Evolutionary conservation across 1,140 invertebrate genomes (phyloP).

Genomic region (Tetramorium parvispinum): DNA sequence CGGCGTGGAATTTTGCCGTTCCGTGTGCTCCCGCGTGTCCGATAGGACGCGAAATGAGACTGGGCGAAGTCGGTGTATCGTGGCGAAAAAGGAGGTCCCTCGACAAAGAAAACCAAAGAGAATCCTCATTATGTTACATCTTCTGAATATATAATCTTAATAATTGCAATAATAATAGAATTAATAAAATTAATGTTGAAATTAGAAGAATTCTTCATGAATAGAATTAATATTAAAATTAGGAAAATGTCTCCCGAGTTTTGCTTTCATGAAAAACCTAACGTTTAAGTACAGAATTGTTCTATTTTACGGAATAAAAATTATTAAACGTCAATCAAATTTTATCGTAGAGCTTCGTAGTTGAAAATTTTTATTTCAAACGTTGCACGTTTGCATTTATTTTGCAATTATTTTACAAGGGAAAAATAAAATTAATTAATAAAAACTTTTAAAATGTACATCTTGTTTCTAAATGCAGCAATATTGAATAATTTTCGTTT

Average conservation of each 20-base stretch:
- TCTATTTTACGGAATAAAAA: not conserved
- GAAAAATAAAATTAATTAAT: not conserved
- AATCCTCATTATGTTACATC: not conserved
- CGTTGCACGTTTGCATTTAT: not conserved
- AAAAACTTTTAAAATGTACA: no score
- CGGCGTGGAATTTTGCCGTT: slow-evolving; percentile 56
- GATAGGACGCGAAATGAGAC: slow-evolving; percentile 42
- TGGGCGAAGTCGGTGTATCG: slow-evolving; percentile 24
- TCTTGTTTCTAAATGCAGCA: not conserved
- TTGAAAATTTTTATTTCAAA: not conserved
- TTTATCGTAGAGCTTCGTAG: not conserved
- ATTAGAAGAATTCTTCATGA: not conserved
- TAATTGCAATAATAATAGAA: not conserved
- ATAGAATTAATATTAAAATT: not conserved
- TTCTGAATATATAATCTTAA: not conserved
- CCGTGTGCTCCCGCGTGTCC: slow-evolving; percentile 27
- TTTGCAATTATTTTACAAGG: not conserved
- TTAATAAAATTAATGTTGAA: not conserved
- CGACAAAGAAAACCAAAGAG: not conserved
- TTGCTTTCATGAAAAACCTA: not conserved
- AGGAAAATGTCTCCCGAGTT: not conserved
- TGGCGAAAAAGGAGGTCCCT: not conserved
- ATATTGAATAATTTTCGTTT: not conserved
- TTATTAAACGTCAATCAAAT: not conserved
- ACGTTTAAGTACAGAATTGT: not conserved